phyloP scores from a whole-genome alignment of 2,888 invertebrate genomes.

The Spisula subtruncata region DNA sequence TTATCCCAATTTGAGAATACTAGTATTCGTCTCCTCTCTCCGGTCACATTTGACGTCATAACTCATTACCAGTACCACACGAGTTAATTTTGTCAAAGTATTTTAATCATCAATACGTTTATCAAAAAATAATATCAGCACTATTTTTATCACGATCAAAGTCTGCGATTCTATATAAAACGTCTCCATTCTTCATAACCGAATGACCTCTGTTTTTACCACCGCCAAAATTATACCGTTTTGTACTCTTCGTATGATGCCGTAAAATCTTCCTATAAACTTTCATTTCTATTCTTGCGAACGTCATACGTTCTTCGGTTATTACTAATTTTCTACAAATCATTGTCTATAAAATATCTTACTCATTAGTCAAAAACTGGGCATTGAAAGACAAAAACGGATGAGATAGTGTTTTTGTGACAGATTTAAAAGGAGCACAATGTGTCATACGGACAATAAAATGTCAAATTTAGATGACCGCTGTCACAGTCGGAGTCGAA shows the following conservation, averaged over 20 bases:
- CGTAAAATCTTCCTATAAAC: constrained; percentile 8
- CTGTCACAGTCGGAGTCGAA: constrained; percentile 66
- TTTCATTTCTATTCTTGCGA: background rate
- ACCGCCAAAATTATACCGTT: background rate
- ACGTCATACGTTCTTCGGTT: constrained; percentile 23
- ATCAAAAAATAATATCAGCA: too few relatives aligned
- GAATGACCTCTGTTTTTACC: constrained; percentile 24
- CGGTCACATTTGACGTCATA: too few relatives aligned
- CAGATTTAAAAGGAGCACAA: constrained; percentile 70
- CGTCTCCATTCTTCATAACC: background rate
- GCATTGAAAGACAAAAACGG: constrained; percentile 55
- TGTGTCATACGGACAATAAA: constrained; percentile 71
- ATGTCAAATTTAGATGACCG: constrained; percentile 66
- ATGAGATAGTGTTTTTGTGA: constrained; percentile 64
- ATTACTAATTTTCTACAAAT: constrained; percentile 22
- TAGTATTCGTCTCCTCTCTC: too few relatives aligned
- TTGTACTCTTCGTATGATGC: background rate
- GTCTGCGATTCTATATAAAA: background rate
- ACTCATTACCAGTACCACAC: too few relatives aligned
- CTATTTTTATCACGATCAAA: too few relatives aligned
- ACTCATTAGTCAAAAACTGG: constrained; percentile 57
- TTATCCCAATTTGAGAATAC: too few relatives aligned
- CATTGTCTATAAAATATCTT: constrained; percentile 49
- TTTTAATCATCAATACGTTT: too few relatives aligned
- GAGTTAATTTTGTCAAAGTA: too few relatives aligned